Evolutionary conservation across 2,797 vertebrate species (phyloP).

Genomic region (Melanotaenia parkinsoni): DNA sequence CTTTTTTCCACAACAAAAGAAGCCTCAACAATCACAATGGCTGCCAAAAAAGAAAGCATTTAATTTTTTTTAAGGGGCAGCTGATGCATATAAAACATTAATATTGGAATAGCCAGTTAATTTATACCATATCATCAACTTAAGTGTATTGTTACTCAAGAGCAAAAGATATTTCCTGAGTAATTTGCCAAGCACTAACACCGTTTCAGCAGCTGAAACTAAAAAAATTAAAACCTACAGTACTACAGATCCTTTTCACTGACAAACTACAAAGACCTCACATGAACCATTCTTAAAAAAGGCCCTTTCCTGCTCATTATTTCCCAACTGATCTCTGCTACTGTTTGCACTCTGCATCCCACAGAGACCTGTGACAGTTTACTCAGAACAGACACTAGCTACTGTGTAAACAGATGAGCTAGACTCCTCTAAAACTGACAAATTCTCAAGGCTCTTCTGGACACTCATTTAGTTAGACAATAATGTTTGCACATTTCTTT

Average conservation of each 20-base stretch:
- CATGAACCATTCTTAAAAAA: constrained; percentile 27
- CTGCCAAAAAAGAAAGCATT: background rate
- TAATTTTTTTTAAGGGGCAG: background rate
- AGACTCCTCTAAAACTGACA: constrained; percentile 28
- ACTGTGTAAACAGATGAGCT: constrained; percentile 42
- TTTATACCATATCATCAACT: background rate
- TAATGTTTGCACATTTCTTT: constrained; percentile 7
- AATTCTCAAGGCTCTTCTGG: background rate
- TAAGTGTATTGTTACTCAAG: background rate
- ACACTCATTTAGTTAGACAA: constrained; percentile 2
- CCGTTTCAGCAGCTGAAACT: background rate
- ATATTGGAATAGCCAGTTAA: background rate
- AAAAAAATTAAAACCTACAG: constrained; percentile 48
- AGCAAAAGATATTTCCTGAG: background rate
- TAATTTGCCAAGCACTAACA: background rate
- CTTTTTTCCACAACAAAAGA: background rate
- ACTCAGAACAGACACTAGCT: constrained; percentile 41
- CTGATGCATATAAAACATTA: background rate
- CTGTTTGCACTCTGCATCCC: constrained; percentile 46
- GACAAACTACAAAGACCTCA: constrained; percentile 36
- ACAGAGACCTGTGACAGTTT: constrained; percentile 51
- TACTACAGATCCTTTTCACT: constrained; percentile 22
- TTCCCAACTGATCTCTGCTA: constrained; percentile 46
- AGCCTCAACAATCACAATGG: background rate
- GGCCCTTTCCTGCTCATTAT: constrained; percentile 48